These are phyloP conservation scores for Bombus sylvicola DNA, from an alignment of 1,140 invertebrate genomes.

Conservation along the genomic window DNA sequence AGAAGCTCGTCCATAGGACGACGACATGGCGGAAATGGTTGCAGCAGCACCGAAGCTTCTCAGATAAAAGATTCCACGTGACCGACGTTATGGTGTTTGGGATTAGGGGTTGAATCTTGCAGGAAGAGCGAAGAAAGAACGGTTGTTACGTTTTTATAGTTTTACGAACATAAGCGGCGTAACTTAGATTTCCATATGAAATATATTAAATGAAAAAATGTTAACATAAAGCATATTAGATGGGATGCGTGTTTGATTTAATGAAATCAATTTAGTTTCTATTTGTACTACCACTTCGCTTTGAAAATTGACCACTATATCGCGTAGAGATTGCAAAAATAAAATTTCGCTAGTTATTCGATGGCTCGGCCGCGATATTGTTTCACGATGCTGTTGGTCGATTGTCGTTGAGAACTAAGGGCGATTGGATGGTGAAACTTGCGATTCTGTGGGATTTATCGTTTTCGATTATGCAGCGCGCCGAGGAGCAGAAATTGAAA, in stretches of 20 bases:
- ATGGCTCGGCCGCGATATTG: not conserved
- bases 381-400: not conserved
- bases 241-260: no score
- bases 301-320: no score
- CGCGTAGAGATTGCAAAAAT: not conserved
- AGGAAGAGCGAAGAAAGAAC: no score
- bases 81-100: not conserved
- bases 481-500: not conserved
- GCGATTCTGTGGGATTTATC: not conserved
- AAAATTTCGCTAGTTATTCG: not conserved
- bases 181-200: no score
- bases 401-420: not conserved
- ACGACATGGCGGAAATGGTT: constrained; percentile 64
- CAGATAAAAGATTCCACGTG: not conserved
- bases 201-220: no score
- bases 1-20: constrained; percentile 57
- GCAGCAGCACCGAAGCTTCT: not conserved
- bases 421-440: not conserved
- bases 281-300: no score
- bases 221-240: no score
- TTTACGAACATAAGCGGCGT: no score
- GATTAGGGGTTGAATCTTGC: no score
- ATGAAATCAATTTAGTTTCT: no score
- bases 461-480: not conserved
- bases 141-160: no score